Evolutionary conservation across 2,113 vertebrate genomes (phyloP).

Genomic region (Myotis yumanensis): DNA sequence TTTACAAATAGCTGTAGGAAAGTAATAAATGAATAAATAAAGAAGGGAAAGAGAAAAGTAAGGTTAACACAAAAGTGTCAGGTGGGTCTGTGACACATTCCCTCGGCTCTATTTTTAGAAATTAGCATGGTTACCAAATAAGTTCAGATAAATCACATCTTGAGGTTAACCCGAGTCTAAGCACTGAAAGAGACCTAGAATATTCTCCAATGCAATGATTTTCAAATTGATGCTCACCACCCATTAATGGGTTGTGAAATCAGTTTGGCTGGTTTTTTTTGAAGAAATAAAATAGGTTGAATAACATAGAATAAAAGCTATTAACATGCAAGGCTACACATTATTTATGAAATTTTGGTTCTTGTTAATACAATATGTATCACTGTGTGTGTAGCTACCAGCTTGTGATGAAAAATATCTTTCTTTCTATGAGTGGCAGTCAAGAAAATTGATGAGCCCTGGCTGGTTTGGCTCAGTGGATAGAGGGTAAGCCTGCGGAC

Average conservation of each 20-base stretch:
- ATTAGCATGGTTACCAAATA: not conserved
- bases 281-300: slow-evolving; percentile 10
- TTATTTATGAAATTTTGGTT: not conserved
- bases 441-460: not conserved
- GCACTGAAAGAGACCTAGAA: not conserved
- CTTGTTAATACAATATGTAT: not conserved
- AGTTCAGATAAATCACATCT: not conserved
- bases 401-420: not conserved
- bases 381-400: not conserved
- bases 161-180: not conserved
- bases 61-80: not conserved
- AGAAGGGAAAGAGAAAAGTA: not conserved
- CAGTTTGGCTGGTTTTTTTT: not conserved
- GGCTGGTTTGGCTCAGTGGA: no score
- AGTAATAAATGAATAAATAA: not conserved
- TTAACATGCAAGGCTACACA: not conserved
- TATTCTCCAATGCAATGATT: not conserved
- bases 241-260: not conserved
- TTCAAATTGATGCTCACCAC: not conserved
- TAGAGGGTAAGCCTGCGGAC: no score
- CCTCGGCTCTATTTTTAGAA: not conserved
- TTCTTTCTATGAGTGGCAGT: not conserved
- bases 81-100: not conserved
- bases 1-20: not conserved
- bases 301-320: not conserved